Base-by-base conservation (phyloP, 2,113 vertebrate genomes). In the Urocynchramus pylzowi region DNA sequence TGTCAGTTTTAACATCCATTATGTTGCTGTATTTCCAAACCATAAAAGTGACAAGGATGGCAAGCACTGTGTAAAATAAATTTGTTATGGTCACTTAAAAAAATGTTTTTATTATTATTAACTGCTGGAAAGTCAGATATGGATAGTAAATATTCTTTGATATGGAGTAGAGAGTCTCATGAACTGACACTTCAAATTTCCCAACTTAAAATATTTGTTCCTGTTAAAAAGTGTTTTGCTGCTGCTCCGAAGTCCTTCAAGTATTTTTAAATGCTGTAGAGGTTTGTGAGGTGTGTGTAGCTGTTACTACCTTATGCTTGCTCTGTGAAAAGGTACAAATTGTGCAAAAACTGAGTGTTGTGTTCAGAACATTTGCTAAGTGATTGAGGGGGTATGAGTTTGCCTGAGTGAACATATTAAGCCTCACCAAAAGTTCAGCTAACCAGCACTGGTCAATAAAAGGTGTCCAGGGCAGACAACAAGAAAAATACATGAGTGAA, bases 41-140 rank as follows among this genome's bases (percentile, higher is more conserved):
- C 30, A 16, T 92, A 88, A 86, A 94, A 93, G 47, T 80, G 79
- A 75, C 64, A 75, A 74, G 64, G 84, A 63, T 52, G 44, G n/a
- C 60, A 71, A 28, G 35, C 19, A 31, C 56, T 74, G 18, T 20
- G 57, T 87, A 78, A 79, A 87, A 93, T 27, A 67, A 81, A 92
- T 87, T 84, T 93, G 71, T 70, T 90, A 81, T 44, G 63, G 89
- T 95, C 93, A 92, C 77, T 91, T 95, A 78, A 84, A 94, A 84
- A 90, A 54, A 37, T 92, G 53, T 60, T 97, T 92, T 90, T 89
- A 59, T 75, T 84, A 81, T 90, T 95, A 83, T 89, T 86, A 95
- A 89, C 86, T 95, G 33, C 54, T 70, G 42, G 27, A 52, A 92
- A 90, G 73, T 90, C 52, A 81, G 54, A 67, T 87, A 77, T 16